Base-by-base conservation (phyloP, 2,797 vertebrate genomes). In the Carapus acus region DNA sequence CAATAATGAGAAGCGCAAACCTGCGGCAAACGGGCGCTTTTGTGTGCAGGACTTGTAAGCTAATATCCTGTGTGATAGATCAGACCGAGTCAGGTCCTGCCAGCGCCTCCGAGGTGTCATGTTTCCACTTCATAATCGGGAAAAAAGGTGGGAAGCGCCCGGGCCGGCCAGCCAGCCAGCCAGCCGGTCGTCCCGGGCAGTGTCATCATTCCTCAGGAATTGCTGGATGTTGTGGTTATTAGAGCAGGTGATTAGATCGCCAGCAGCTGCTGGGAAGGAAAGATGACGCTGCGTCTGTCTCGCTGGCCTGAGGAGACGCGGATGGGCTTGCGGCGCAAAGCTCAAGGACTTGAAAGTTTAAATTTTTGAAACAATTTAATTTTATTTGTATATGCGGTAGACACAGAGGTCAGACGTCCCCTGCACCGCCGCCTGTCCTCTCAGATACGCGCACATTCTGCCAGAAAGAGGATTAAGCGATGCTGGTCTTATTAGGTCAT, bases 401-500 rank as follows among this genome's bases (percentile, higher is more conserved):
- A 76, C 66, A 21, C 47, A 62, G 65, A 75, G 77, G 74, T 76
- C 66, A 56, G 62, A 64, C 17, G 14, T 68, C 49, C 43, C 69
- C 52, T 73, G 23, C 27, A 12, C 24, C 5, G 24, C 5, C 24
- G 24, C 24, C 9, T 9, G 54, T 62, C 67, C 31, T 45, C 58
- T 8, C 41, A 65, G 65, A 64, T 21, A 59, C 45, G n/a, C 72
- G 65, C 49, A 29, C n/a, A n/a, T n/a, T n/a, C n/a, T 73, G 52
- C 42, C 36, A 43, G 65, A 58, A 44, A 48, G 65, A 68, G 80
- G 73, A 81, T 82, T 80, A 80, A 79, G 76, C 69, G 77, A 69
- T 67, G 71, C 71, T 79, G 77, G 78, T 76, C 77, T 79, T 74
- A 78, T 76, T 81, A 72, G 84, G 81, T 84, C 83, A 82, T 79